Evolutionary conservation across 2,797 vertebrate genomes (phyloP).

Genomic region (Acrocephalus scirpaceus): DNA sequence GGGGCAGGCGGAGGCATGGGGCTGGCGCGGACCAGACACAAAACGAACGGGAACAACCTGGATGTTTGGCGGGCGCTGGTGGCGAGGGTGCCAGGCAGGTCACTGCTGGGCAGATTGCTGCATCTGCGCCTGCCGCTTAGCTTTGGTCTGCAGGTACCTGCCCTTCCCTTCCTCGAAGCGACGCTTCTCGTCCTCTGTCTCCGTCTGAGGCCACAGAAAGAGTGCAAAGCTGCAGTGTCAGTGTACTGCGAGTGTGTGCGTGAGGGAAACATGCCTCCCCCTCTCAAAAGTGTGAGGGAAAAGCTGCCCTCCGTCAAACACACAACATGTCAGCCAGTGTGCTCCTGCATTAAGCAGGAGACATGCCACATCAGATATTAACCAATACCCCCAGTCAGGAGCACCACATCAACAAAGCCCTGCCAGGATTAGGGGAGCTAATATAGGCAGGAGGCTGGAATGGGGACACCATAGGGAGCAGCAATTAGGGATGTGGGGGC

Average conservation of each 20-base stretch:
- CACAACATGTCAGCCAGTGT: not conserved
- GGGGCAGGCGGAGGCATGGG: not conserved
- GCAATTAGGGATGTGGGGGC: accelerated
- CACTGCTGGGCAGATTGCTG: slow-evolving; percentile 73
- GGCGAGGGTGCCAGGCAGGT: not conserved
- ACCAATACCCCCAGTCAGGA: not conserved
- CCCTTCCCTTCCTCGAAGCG: slow-evolving; percentile 90
- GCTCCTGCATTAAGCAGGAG: not conserved
- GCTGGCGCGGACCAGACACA: not conserved
- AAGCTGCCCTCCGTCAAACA: not conserved
- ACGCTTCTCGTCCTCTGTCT: slow-evolving; percentile 88
- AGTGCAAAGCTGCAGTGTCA: accelerated
- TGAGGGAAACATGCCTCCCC: accelerated
- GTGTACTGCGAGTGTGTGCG: accelerated
- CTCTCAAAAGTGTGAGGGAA: not conserved
- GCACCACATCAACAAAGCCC: not conserved
- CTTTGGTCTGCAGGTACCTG: slow-evolving; percentile 91
- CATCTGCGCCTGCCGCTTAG: slow-evolving; percentile 82
- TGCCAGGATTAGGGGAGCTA: not conserved
- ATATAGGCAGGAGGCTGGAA: slow-evolving; percentile 3
- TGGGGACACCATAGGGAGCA: accelerated
- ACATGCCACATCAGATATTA: not conserved
- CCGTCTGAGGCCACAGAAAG: slow-evolving; percentile 73
- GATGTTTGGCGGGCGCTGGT: not conserved
- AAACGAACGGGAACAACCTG: slow-evolving; percentile 27